Percentiles rank a stretch among this genome's conserved stretches.
These are phyloP conservation scores for Auanema sp. DNA, from an alignment of 2,888 invertebrate genomes.

Conservation along the genomic window DNA sequence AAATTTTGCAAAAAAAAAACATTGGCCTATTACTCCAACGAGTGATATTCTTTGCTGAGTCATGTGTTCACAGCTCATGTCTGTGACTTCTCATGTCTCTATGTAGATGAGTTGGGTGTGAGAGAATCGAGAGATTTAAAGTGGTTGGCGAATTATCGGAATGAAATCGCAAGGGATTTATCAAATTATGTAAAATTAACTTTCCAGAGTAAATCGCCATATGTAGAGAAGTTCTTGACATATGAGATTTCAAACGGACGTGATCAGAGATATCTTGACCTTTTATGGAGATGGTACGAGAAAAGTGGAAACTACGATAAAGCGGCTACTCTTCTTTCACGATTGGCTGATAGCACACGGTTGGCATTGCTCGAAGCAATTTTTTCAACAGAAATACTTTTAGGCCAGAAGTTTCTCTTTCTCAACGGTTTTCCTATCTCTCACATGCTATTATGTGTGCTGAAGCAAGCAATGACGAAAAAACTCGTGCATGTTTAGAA, in stretches of 20 bases:
- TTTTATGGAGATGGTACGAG: slow-evolving; percentile 89
- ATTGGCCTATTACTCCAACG: no score
- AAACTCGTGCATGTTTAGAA: slow-evolving; percentile 77
- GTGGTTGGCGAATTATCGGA: no score
- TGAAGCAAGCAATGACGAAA: slow-evolving; percentile 72
- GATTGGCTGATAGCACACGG: slow-evolving; percentile 75
- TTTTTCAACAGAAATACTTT: slow-evolving; percentile 36
- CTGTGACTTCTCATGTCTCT: no score
- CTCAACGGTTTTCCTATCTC: slow-evolving; percentile 84
- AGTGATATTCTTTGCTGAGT: no score
- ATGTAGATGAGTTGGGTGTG: no score
- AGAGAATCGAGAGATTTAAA: no score
- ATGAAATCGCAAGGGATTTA: no score
- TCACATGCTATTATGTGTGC: slow-evolving; percentile 92
- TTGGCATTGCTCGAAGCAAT: slow-evolving; percentile 17
- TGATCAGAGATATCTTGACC: slow-evolving; percentile 70
- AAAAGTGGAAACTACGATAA: slow-evolving; percentile 82
- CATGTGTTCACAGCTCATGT: no score
- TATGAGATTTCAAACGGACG: slow-evolving; percentile 59
- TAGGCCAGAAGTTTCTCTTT: slow-evolving; percentile 77
- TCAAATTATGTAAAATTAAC: not conserved
- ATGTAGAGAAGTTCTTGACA: slow-evolving; percentile 78
- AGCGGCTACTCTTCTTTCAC: slow-evolving; percentile 86
- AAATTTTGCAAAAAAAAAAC: no score
- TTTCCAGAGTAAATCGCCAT: slow-evolving; percentile 69